Conservation (phyloP, 2,888 invertebrate genomes). For the Nemotelus pantherinus region DNA sequence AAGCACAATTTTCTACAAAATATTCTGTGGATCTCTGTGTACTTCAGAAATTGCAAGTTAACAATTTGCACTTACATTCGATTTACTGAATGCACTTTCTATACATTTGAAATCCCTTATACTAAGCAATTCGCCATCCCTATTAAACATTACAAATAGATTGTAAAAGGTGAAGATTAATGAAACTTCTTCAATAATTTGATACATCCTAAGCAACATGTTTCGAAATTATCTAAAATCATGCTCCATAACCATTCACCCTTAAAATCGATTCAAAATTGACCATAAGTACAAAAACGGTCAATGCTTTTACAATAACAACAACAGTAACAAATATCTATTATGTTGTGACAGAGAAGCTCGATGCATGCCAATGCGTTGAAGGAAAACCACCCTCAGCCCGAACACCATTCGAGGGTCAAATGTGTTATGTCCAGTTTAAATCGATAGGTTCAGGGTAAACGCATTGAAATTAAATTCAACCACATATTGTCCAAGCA, state of each 20-base stretch:
- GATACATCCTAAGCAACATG: constrained; percentile 29
- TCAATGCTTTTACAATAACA: constrained; percentile 5
- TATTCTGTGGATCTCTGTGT: too few relatives aligned
- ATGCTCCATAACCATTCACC: constrained; percentile 16
- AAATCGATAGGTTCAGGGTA: background rate
- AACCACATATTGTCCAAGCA: constrained; percentile 40
- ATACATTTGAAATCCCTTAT: constrained; percentile 4
- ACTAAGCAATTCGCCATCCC: too few relatives aligned
- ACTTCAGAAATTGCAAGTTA: too few relatives aligned
- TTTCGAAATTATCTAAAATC: constrained; percentile 39
- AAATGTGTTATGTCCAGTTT: constrained; percentile 3
- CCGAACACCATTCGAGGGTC: constrained; percentile 33
- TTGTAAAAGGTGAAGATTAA: constrained; percentile 31
- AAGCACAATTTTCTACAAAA: too few relatives aligned
- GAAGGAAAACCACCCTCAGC: constrained; percentile 25
- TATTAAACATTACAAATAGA: background rate
- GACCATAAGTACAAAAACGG: constrained; percentile 37
- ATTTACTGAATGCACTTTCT: background rate
- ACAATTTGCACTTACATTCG: background rate
- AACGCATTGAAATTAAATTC: constrained; percentile 4
- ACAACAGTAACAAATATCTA: constrained; percentile 44
- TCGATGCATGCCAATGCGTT: background rate
- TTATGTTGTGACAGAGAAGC: constrained; percentile 5
- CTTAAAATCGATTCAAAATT: constrained; percentile 12
- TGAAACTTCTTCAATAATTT: constrained; percentile 22